Base-by-base conservation (phyloP, 1,140 invertebrate species). In the Drosophila sturtevanti region DNA sequence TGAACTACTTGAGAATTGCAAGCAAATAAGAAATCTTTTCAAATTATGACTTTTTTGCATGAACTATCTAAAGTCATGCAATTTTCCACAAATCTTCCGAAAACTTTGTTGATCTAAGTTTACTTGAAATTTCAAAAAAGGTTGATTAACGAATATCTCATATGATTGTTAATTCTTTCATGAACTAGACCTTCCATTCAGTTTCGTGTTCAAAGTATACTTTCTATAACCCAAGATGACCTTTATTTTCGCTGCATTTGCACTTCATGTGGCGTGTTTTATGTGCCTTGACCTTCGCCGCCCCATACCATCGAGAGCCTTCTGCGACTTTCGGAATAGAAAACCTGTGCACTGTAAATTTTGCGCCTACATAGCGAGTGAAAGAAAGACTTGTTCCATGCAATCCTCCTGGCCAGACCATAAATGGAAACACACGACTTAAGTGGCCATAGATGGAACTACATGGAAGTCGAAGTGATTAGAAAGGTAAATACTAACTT, bases 311-410 rank as follows among this genome's bases (percentile, higher is more conserved):
- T 21, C 18, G 9, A 21, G 41, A 21, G 27, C 27, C 27, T 31
- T 31, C 7, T 31, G 3, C 4, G 6, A 4, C 6, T 31, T 31
- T 7, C 4, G 27, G 6, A 31, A 6, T 6, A 31, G 6, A 18
- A 44, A 48, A 48, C 18, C 56, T 77, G 73, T 77, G 73, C 73
- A 77, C 74, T n/a, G n/a, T n/a, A 48, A 86, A 81, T 87, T 87
- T 86, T 75, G n/a, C 84, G 84, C 84, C 82, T 71, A 86, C 82
- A 52, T 54, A 48, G 16, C 63, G 65, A 61, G 51, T 73, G 66
- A 81, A 68, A 81, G 63, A 38, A 37, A 48, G 41, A 48, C 41
- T 48, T 48, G 41, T 48, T 11, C 6, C 16, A 48, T 18, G 41
- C 41, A 18, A 16, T 48, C 41, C 41, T 44, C 41, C 41, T 48